Percentiles rank a stretch among this genome's conserved stretches.
Conservation (phyloP, 2,888 invertebrate genomes). For the Tipula lateralis region DNA sequence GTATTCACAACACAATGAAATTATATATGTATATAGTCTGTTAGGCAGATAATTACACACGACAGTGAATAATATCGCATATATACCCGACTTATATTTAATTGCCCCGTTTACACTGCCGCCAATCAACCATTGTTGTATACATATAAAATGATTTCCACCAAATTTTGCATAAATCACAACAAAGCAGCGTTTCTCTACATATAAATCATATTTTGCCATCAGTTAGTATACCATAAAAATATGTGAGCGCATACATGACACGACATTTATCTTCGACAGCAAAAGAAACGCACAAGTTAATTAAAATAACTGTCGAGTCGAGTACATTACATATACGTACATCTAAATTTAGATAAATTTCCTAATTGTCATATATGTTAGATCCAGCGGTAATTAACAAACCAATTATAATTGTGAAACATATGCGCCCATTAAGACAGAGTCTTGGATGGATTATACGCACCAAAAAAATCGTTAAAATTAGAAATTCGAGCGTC, state of each 20-base stretch:
- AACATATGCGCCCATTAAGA: background rate
- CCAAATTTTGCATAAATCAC: background rate
- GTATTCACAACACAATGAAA: too few species aligned
- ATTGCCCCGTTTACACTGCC: too few species aligned
- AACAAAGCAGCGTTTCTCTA: background rate
- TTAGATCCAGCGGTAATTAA: background rate
- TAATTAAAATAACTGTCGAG: background rate
- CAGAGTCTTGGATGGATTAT: background rate
- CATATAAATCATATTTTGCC: background rate
- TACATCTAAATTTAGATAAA: background rate
- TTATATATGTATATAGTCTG: too few species aligned
- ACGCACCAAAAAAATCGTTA: background rate
- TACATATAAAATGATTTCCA: too few species aligned
- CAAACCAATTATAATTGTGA: slow-evolving; percentile 2
- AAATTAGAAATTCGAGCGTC: background rate
- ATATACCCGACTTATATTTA: too few species aligned
- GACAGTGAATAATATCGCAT: too few species aligned
- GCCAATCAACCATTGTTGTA: background rate
- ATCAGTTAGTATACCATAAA: background rate
- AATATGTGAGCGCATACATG: background rate
- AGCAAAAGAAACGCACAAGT: background rate
- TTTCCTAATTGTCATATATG: background rate
- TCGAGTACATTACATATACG: background rate
- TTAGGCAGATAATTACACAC: too few species aligned
- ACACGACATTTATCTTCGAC: background rate